Conservation (phyloP, 1,140 invertebrate genomes). For the Drosophila parabipectinata region DNA sequence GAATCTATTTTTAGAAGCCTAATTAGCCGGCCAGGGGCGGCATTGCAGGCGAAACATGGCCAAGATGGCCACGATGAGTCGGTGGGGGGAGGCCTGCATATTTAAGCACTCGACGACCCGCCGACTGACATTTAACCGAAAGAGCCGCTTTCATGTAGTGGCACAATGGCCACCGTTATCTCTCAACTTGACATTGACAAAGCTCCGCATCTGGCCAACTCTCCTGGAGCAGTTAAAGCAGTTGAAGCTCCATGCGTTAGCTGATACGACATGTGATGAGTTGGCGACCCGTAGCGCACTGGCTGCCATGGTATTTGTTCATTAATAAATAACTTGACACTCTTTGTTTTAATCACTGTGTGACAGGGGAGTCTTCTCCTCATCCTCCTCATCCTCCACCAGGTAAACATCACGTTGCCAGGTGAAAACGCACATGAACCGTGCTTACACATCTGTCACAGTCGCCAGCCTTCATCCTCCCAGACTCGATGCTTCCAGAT, state of each 20-base stretch:
- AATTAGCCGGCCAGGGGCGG: slow-evolving; percentile 15
- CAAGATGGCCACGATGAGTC: slow-evolving; percentile 9
- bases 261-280: slow-evolving; percentile 18
- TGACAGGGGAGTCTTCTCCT: neutral
- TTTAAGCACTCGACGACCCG: slow-evolving; percentile 4
- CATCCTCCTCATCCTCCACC: neutral
- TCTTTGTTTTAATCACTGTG: slow-evolving; percentile 69
- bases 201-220: slow-evolving; percentile 16
- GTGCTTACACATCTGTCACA: slow-evolving; percentile 45
- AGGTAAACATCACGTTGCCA: slow-evolving; percentile 30
- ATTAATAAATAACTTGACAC: slow-evolving; percentile 77
- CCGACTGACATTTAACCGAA: slow-evolving; percentile 14
- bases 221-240: slow-evolving; percentile 9
- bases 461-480: slow-evolving; percentile 8
- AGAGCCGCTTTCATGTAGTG: slow-evolving; percentile 1
- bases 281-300: slow-evolving; percentile 34
- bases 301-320: slow-evolving; percentile 58
- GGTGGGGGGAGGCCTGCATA: neutral
- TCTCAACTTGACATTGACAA: slow-evolving; percentile 49
- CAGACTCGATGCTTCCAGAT: slow-evolving; percentile 43
- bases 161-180: slow-evolving; percentile 25
- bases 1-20: slow-evolving; percentile 24
- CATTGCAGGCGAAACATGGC: neutral
- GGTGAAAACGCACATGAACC: slow-evolving; percentile 46
- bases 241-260: slow-evolving; percentile 22